Evolutionary conservation across 2,113 vertebrate genomes (phyloP), one percentile per base, ranked within the genome.

Genomic region (Hymenochirus boettgeri): DNA sequence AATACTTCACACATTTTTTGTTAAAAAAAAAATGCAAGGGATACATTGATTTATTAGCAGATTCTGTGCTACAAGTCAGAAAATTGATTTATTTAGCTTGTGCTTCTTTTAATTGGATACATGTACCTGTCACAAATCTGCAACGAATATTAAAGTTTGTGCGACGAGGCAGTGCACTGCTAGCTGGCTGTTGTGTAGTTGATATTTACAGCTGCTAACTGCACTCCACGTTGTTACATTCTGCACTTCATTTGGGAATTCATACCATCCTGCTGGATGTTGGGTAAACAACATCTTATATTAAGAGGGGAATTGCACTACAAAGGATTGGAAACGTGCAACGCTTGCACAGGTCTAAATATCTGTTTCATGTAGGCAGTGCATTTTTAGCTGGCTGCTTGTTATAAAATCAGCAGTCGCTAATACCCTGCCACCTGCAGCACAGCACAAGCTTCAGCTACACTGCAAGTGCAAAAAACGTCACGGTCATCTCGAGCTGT

Each of bases 161-260:
- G 69, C 33, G 50, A 75, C 74, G 57, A 77, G 85, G 85, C 87
- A 89, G 88, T 86, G 88, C 71, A 7, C 31, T 61, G 75, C 85
- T 88, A 80, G 84, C 83, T 84, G 77, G 80, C 83, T 90, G 86
- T 84, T 77, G 33, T 72, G 18, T 75, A 64, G 70, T 2, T 58
- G 27, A 65, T 29, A 9, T 37, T 48, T 55, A 61, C 89, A 85
- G 88, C 81, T 75, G 76, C 79, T 84, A 75, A 75, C 37, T 78
- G 79, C 83, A 73, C 86, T 84, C 80, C 82, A 71, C 66, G 75
- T 78, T 84, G 80, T 71, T 77, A 62, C 71, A 3, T 71, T 71
- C 71, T 27, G 53, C 2, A 58, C 71, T 15, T 15, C 17, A 8
- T 45, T 9, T 47, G 15, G 21, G 51, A 71, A 72, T 77, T 51